Conservation (phyloP, 2,797 vertebrate species). For the Astyanax mexicanus region DNA sequence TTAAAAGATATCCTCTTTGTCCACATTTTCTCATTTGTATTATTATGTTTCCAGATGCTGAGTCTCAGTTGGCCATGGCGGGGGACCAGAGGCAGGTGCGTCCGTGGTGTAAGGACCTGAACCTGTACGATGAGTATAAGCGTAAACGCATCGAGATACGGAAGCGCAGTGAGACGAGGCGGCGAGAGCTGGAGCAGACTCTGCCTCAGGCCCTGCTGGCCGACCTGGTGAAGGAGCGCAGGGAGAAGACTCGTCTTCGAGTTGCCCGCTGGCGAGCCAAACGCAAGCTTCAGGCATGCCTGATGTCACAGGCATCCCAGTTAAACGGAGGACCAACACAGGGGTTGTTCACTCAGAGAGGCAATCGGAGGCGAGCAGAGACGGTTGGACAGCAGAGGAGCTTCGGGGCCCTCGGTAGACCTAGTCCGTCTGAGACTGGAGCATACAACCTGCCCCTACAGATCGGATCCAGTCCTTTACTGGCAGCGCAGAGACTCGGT, state of each 20-base stretch:
- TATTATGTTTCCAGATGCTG: slow-evolving; percentile 35
- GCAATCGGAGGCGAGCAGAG: slow-evolving; percentile 40
- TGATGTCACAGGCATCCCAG: slow-evolving; percentile 57
- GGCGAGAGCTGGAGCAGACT: slow-evolving; percentile 78
- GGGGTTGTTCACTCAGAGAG: slow-evolving; percentile 30
- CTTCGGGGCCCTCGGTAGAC: slow-evolving; percentile 32
- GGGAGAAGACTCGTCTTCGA: slow-evolving; percentile 82
- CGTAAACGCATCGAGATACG: slow-evolving; percentile 76
- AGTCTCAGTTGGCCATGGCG: slow-evolving; percentile 43
- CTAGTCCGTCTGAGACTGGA: slow-evolving; percentile 36
- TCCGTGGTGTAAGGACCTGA: slow-evolving; percentile 75
- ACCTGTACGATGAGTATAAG: slow-evolving; percentile 79
- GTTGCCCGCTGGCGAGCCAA: slow-evolving; percentile 83
- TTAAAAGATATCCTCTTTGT: background rate
- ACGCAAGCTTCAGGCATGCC: slow-evolving; percentile 80
- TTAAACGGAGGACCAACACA: slow-evolving; percentile 35
- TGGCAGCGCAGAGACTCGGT: slow-evolving; percentile 42
- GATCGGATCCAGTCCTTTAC: slow-evolving; percentile 46
- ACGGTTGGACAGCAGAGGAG: slow-evolving; percentile 30
- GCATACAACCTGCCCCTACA: slow-evolving; percentile 55
- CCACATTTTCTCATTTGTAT: slow-evolving; percentile 1
- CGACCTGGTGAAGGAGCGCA: slow-evolving; percentile 75
- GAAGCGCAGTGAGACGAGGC: slow-evolving; percentile 67
- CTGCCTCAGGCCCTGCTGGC: slow-evolving; percentile 81
- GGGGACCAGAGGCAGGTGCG: slow-evolving; percentile 57